Evolutionary conservation across 2,888 invertebrate species (phyloP), one percentile per base, ranked within the genome.

Genomic region (Steinernema scapterisci): DNA sequence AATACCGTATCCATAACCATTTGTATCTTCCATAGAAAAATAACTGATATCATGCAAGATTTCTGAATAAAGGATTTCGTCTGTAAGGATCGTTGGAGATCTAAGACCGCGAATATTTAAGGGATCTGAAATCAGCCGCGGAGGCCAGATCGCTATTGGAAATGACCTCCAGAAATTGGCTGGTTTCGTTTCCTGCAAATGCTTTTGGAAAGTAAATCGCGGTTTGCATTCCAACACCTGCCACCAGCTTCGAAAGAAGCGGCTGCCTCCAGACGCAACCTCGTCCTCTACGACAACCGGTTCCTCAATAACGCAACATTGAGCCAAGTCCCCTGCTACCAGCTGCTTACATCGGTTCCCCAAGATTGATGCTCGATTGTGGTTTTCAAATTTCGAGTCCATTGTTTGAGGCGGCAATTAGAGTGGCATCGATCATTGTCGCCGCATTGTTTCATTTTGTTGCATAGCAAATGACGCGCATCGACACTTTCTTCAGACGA

Each of bases 391-490:
- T 63, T 63, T 63, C 63, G 16, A 63, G 31, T 27, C 63, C 31
- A 63, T 63, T 63, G 63, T 63, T 63, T 16, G 31, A 27, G 16
- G 63, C 63, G 31, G 63, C 31, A 63, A 63, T 63, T 63, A 63
- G 63, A 63, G 19, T 13, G 63, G 16, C 63, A 63, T 63, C 63
- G 63, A 63, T 63, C 63, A 63, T 63, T 63, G 63, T 63, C 63
- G 63, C 63, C 63, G 11, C 63, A 31, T 63, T 63, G 63, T 63
- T 63, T 63, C 63, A 31, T 63, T 63, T 63, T 63, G 63, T 63
- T 63, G 63, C 63, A 63, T 38, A 63, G 63, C 63, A 63, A 63
- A 63, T 63, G 63, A 63, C 63, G 63, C 63, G 63, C 63, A 63
- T 63, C 63, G 31, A 31, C 63, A 63, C 63, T 63, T n/a, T n/a